A percentile compares a stretch with the other conserved stretches of the same genome.
Evolutionary conservation across 2,113 vertebrate species (phyloP).

Genomic region (Gadus macrocephalus): DNA sequence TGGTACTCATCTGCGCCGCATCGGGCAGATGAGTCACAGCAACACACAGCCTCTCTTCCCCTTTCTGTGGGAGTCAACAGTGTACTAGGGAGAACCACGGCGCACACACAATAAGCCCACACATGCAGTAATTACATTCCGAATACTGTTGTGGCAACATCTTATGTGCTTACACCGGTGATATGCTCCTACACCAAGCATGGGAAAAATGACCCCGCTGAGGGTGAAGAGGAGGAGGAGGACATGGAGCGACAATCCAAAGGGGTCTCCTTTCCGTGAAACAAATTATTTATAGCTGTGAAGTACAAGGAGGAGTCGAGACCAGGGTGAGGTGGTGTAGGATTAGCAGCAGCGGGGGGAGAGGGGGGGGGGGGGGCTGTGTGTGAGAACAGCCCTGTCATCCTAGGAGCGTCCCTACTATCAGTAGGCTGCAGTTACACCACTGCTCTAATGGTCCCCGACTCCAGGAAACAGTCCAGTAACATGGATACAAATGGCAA

Average conservation of each 20-base stretch:
- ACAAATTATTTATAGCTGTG: constrained; percentile 83
- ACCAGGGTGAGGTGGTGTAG: constrained; percentile 43
- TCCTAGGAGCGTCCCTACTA: constrained; percentile 16
- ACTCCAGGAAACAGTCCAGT: too few relatives aligned
- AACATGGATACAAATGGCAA: too few relatives aligned
- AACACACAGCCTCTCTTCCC: too few relatives aligned
- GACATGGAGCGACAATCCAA: constrained; percentile 27
- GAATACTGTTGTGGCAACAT: not conserved
- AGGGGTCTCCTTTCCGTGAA: constrained; percentile 64
- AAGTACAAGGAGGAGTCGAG: constrained; percentile 64
- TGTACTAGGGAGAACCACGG: too few relatives aligned
- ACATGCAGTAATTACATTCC: not conserved
- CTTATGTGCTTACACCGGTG: not conserved
- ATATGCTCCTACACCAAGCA: not conserved
- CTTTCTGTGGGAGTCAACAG: too few relatives aligned
- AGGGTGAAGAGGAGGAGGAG: constrained; percentile 24
- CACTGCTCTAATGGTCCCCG: too few relatives aligned
- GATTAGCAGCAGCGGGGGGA: constrained; percentile 35
- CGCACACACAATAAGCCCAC: not conserved
- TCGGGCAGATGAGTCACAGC: too few relatives aligned
- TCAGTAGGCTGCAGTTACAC: not conserved
- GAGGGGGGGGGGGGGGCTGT: not conserved
- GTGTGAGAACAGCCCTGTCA: not conserved
- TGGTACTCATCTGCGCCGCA: too few relatives aligned
- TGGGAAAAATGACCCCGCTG: too few relatives aligned